Evolutionary conservation across 2,113 vertebrate genomes (phyloP), one percentile per base, ranked within the genome.

Genomic region (Pituophis catenifer): DNA sequence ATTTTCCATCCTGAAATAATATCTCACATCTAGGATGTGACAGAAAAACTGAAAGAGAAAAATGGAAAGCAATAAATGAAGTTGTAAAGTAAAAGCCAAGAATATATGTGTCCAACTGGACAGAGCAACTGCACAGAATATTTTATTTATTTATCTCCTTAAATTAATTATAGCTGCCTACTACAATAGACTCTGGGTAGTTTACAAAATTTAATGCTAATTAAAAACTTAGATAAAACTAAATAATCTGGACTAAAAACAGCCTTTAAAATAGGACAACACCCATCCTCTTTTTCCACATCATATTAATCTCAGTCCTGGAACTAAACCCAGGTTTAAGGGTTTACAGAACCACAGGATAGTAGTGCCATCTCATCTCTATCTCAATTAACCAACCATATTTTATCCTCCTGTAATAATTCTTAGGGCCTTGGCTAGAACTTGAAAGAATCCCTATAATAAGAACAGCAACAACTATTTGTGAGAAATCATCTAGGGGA

Each of bases 61-160:
- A 55, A 88, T 89, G 59, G 50, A 92, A 92, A 54, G 7, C 7
- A 9, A 88, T 70, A 92, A 65, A 92, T 92, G 58, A 92, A 44
- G 91, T 62, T 54, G 58, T 89, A 88, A 70, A 70, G 86, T 52
- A 54, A 92, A 92, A 70, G 58, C 86, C 38, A 92, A 92, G 59
- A 88, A 92, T 92, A 88, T 88, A 70, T 88, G 12, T 65, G 58
- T n/a, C 58, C 33, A 53, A 7, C 10, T 5, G 53, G 65, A n/a
- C 29, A 53, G 12, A 88, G 21, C 44, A 88, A 6, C 57, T 53
- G 53, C 91, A 33, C 9, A 88, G 55, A 26, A 70, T n/a, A 75
- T 75, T 6, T 5, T 70, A 70, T 29, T 13, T 70, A n/a, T 70
- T n/a, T 70, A n/a, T 70, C 12, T 70, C 4, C 12, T 4, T 70